Evolutionary conservation across 2,113 vertebrate genomes (phyloP).

Genomic region (Piaya cayana): DNA sequence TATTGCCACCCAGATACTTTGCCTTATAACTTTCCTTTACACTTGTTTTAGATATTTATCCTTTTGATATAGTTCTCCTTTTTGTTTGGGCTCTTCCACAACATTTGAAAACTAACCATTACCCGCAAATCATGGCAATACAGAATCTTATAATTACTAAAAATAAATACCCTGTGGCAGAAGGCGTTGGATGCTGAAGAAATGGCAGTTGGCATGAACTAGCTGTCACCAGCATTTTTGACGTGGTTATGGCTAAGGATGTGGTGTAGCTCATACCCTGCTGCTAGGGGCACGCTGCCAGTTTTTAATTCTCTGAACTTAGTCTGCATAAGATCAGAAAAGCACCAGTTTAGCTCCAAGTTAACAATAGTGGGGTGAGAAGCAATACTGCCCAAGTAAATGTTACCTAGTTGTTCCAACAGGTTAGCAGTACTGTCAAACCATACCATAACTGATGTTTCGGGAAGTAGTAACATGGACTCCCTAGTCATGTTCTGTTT

Average conservation of each 20-base stretch:
- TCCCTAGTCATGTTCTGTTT: neutral
- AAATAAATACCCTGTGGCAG: neutral
- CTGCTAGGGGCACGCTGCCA: neutral
- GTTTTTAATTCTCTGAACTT: neutral
- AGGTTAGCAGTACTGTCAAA: neutral
- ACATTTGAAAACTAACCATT: neutral
- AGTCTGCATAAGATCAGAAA: neutral
- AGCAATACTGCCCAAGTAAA: neutral
- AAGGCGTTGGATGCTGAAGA: neutral
- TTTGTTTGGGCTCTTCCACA: neutral
- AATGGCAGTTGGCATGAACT: neutral
- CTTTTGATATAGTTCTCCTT: neutral
- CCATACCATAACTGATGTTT: fast-evolving
- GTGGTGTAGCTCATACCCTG: neutral
- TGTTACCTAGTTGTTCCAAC: neutral
- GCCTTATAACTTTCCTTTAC: neutral
- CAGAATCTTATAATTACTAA: neutral
- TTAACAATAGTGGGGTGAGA: neutral
- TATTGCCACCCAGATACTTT: neutral
- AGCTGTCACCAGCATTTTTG: neutral
- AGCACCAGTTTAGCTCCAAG: neutral
- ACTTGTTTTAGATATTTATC: neutral
- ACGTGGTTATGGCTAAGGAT: neutral
- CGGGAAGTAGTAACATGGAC: neutral
- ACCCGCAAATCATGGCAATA: neutral